Conservation (phyloP, 1,140 invertebrate genomes). For the Pinna nobilis region DNA sequence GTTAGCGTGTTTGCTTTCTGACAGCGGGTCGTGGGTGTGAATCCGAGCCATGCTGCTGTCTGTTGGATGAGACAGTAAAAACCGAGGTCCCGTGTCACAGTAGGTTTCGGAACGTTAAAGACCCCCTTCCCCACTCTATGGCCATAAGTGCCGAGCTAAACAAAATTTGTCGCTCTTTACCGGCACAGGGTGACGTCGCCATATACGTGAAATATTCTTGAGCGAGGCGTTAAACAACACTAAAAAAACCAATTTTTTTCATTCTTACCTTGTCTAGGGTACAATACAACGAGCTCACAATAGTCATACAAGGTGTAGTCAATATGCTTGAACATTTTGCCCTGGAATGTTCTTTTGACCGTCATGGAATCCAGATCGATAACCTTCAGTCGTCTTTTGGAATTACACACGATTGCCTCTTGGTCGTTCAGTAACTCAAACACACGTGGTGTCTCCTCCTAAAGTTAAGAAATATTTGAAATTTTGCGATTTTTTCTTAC, state of each 20-base stretch:
- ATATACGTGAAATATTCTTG: too few relatives aligned
- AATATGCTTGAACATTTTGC: constrained; percentile 15
- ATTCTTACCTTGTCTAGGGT: neutral
- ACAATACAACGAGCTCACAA: neutral
- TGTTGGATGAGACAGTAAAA: too few relatives aligned
- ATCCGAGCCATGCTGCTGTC: too few relatives aligned
- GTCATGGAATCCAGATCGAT: neutral
- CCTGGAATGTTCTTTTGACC: constrained; percentile 12
- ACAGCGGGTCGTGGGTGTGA: too few relatives aligned
- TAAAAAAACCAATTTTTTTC: neutral
- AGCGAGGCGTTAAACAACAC: too few relatives aligned
- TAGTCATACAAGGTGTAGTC: constrained; percentile 9
- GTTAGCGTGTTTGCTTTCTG: too few relatives aligned
- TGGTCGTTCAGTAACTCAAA: neutral
- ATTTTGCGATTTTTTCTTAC: neutral
- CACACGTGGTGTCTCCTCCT: constrained; percentile 3
- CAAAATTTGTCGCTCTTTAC: too few relatives aligned
- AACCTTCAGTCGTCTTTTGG: neutral
- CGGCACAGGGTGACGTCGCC: too few relatives aligned
- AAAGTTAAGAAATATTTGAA: neutral
- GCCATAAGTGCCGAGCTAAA: too few relatives aligned
- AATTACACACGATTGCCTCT: constrained; percentile 1
- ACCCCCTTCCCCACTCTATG: too few relatives aligned
- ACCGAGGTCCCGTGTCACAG: too few relatives aligned
- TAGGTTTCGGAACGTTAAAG: too few relatives aligned